phyloP scores from a whole-genome alignment of 2,113 vertebrate species.

The Tenebrosternarchus preto region DNA sequence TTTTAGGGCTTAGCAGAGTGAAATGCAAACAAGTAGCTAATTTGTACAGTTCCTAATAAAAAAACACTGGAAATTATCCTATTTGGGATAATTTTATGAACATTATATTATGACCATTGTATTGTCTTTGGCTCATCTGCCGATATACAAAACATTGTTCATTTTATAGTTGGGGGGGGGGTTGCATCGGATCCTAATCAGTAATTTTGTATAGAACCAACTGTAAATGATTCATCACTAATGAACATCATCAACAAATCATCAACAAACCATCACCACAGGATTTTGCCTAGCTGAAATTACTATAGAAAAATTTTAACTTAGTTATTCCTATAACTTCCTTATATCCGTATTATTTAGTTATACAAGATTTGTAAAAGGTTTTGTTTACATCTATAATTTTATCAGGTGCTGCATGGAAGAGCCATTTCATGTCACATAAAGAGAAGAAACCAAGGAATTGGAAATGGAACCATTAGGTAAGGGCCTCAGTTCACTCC shows the following conservation, averaged over 20 bases:
- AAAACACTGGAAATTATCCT: not conserved
- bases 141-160: too few relatives aligned
- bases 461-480: not conserved
- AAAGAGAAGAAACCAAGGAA: not conserved
- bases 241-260: too few relatives aligned
- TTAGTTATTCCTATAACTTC: too few relatives aligned
- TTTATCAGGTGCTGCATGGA: conserved; percentile 5
- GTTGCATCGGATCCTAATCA: too few relatives aligned
- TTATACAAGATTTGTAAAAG: conserved; percentile 7
- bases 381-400: not conserved
- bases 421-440: not conserved
- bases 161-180: too few relatives aligned
- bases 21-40: too few relatives aligned
- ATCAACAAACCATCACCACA: too few relatives aligned
- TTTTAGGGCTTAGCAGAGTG: too few relatives aligned
- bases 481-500: not conserved
- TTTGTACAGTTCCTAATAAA: not conserved
- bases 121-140: too few relatives aligned
- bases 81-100: not conserved
- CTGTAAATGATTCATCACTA: too few relatives aligned
- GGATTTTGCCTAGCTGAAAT: not conserved
- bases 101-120: not conserved
- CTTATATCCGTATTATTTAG: too few relatives aligned
- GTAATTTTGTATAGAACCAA: too few relatives aligned
- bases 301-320: not conserved